Evolutionary conservation across 1,140 invertebrate species (phyloP), one percentile per base, ranked within the genome.

Genomic region (Drosophila punjabiensis): DNA sequence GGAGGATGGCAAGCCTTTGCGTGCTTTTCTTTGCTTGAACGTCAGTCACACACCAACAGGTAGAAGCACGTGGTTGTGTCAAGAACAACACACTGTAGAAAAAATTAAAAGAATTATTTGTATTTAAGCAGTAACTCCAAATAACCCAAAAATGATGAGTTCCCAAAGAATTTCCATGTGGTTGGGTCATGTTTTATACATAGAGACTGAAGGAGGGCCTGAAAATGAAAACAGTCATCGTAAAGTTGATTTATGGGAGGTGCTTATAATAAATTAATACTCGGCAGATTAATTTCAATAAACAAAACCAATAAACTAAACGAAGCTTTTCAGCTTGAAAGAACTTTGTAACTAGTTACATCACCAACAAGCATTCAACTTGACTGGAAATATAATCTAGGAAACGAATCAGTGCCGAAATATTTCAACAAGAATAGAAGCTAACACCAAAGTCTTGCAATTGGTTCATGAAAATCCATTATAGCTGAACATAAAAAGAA

Each of bases 1-100:
- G 45, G 33, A 33, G n/a, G 32, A 50, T 32, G 65, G 28, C 53
- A 47, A 74, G 28, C 35, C 35, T 48, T 71, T 71, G 67, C 70
- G 67, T 73, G 70, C 48, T 60, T 71, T 71, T 41, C 68, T 55
- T 55, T 10, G 62, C 48, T 35, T 16, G 35, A 67, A 70, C 45
- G 47, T 33, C 62, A 67, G 62, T 53, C 62, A 45, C 67, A 66
- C 67, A 43, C 37, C 62, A 65, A 59, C 35, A 67, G 32, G 16
- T 61, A 64, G 11, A 20, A 48, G 69, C 41, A 71, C 65, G 50
- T 71, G 68, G 32, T 65, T 30, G 66, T 55, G 39, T 32, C 16
- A 28, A 69, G 67, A 43, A 55, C 68, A 55, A 32, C 37, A 70
- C 67, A 52, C 35, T 1, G 13, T 35, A 5, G n/a, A 50, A 30